Conservation (phyloP, 2,797 vertebrate genomes). For the Diplodus puntazzo region DNA sequence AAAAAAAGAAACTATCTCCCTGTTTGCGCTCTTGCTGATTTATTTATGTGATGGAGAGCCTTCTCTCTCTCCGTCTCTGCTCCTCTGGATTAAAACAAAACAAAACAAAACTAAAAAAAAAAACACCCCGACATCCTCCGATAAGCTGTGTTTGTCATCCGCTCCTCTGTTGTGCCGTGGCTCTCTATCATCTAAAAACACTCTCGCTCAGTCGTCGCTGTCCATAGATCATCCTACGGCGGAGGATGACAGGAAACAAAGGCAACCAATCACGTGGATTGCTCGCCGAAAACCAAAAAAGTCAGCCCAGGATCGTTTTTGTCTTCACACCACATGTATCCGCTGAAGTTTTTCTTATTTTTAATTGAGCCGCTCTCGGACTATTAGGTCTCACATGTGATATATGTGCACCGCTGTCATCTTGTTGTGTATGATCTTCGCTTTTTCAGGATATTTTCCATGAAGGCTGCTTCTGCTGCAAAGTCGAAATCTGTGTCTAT, state of each 20-base stretch:
- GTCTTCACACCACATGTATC: slow-evolving; percentile 49
- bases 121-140: slow-evolving; percentile 24
- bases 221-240: slow-evolving; percentile 45
- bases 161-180: slow-evolving; percentile 53
- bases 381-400: slow-evolving; percentile 41
- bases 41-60: slow-evolving; percentile 67
- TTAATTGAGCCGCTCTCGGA: slow-evolving; percentile 23
- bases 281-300: slow-evolving; percentile 64
- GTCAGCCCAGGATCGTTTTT: slow-evolving; percentile 40
- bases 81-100: slow-evolving; percentile 38
- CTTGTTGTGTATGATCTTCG: slow-evolving; percentile 40
- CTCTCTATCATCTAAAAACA: slow-evolving; percentile 67
- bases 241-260: slow-evolving; percentile 52
- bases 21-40: slow-evolving; percentile 65
- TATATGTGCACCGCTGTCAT: slow-evolving; percentile 38
- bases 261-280: slow-evolving; percentile 54
- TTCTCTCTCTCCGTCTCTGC: slow-evolving; percentile 50
- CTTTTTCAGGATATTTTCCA: slow-evolving; percentile 46
- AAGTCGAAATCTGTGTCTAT: slow-evolving; percentile 59
- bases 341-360: slow-evolving; percentile 37
- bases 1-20: slow-evolving; percentile 25
- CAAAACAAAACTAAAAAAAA: slow-evolving; percentile 1
- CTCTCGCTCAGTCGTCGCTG: slow-evolving; percentile 48
- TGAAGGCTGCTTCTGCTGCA: slow-evolving; percentile 42
- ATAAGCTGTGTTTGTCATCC: slow-evolving; percentile 67